Evolutionary conservation across 2,113 vertebrate species (phyloP), one percentile per base, ranked within the genome.

Genomic region (Nycticorax nycticorax): DNA sequence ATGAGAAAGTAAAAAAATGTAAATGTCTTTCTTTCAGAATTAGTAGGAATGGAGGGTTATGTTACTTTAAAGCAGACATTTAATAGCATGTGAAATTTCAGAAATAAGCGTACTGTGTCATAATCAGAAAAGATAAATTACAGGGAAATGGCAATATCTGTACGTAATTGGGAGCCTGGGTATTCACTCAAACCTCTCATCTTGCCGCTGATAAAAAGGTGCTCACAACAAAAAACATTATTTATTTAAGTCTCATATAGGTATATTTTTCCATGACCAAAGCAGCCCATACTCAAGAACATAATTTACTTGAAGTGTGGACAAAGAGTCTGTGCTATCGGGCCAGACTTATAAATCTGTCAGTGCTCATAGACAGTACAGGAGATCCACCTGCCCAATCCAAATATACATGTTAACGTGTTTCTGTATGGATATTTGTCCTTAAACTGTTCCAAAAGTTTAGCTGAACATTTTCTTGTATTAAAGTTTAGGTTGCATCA

Each of bases 221-320:
- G 22, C 23, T 88, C n/a, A 77, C 63, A 94, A 71, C 1, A 3
- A 94, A 85, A 85, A 60, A 4, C 3, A 21, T 87, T 72, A 93
- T 69, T 88, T n/a, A 90, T 93, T 80, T 72, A 77, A 41, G n/a
- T 78, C 24, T 80, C 75, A 72, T 20, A 63, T 8, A 60, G 33
- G 74, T 37, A 18, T 32, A 90, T 59, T 94, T 96, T 96, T 93
- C 93, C 93, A 91, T 94, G 84, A 95, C 35, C 66, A 79, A 85
- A 96, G 60, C 89, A 89, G 62, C 24, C 53, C 20, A 28, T 52
- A 28, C 4, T 60, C 30, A 75, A n/a, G 55, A 79, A 43, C 19
- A n/a, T 57, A 87, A 88, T 92, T 92, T 77, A 88, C 41, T 53
- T 79, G 33, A 74, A 84, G 28, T 37, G 47, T 78, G 37, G 75